Evolutionary conservation across 2,888 invertebrate genomes (phyloP).

Genomic region (Folsomia candida): DNA sequence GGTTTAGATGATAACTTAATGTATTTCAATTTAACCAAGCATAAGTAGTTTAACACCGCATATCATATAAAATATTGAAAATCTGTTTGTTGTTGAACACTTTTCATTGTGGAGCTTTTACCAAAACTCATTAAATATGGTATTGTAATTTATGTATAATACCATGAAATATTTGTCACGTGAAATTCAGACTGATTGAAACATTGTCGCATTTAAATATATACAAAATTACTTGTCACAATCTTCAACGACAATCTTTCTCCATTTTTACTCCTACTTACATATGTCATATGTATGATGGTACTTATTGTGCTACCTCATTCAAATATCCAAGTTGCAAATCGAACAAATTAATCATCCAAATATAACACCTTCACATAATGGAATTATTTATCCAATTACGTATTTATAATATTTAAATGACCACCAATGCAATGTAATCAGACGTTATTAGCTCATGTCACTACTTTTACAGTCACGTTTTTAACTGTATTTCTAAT

Average conservation of each 20-base stretch:
- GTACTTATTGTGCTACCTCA: background rate
- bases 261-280: background rate
- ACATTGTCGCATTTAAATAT: background rate
- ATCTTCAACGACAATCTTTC: background rate
- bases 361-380: no score
- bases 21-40: background rate
- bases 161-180: background rate
- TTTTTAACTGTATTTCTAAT: no score
- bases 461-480: no score
- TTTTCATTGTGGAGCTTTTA: background rate
- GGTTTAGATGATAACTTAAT: constrained; percentile 2
- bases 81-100: background rate
- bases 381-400: no score
- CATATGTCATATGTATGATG: background rate
- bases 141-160: background rate
- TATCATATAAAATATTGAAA: constrained; percentile 3
- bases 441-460: no score
- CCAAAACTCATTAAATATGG: background rate
- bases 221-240: background rate
- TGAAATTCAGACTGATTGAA: background rate
- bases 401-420: no score
- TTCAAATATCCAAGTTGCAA: background rate
- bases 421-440: no score
- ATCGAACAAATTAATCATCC: no score
- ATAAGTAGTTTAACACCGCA: constrained; percentile 7